Base-by-base conservation (phyloP, 2,888 invertebrate species). In the Drosophila atripex region DNA sequence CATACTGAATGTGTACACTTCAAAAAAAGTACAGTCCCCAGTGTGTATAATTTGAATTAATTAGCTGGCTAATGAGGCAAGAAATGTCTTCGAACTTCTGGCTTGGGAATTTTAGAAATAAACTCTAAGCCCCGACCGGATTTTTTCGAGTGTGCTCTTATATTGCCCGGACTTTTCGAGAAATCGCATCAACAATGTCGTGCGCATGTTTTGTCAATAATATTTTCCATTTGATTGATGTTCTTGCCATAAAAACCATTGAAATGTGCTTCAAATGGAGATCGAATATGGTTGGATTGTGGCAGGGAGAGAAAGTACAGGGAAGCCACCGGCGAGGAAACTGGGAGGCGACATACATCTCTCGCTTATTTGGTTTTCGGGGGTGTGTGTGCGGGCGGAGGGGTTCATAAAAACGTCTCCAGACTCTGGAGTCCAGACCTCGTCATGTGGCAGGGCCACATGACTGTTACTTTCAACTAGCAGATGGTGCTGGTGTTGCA, bases 151-250 rank as follows among this genome's bases (percentile, higher is more conserved):
- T 58, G 47, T 41, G 47, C 32, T 3, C 14, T 23, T 56, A 9
- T 63, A 52, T 70, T 53, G 54, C 28, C 52, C 43, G 38, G 6
- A 50, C 28, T 46, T 65, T 54, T 65, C 28, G 35, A 35, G 39
- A 59, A 77, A 71, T 86, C 71, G 65, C 65, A 69, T 69, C 74
- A 63, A 63, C 66, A 45, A 46, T 63, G 66, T 71, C 75, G 56
- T 53, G 56, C 76, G 76, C 85, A 80, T 85, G 87, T 76, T 78
- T 85, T 80, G 78, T 80, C 82, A 82, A 82, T 87, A 87, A 80
- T 78, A 82, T 82, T 85, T 85, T 68, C 64, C 71, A 80, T 87
- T 87, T 82, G 82, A 82, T 82, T 78, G 87, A 82, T 82, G 82
- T 80, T 73, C 61, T 65, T 53, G 61, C 85, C 66, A 87, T 82